phyloP scores from a whole-genome alignment of 2,888 invertebrate species.

The Dione vanillae region DNA sequence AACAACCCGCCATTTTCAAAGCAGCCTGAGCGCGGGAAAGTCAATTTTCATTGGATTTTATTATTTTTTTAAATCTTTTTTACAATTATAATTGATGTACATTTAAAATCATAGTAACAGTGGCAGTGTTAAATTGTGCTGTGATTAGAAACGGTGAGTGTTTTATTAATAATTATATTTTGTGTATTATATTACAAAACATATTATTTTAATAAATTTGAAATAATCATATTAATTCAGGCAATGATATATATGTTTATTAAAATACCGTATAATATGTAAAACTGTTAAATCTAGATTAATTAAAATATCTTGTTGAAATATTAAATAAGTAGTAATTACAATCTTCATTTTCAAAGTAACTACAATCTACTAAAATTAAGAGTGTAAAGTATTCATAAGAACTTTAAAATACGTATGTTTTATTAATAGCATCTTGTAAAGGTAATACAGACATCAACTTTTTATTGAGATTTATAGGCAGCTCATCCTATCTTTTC shows the following conservation, averaged over 20 bases:
- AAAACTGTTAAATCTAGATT: background rate
- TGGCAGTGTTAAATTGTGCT: slow-evolving; percentile 8
- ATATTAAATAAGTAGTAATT: too few species aligned
- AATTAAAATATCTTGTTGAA: too few species aligned
- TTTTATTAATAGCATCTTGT: background rate
- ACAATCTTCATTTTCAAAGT: too few species aligned
- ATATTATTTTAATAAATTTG: background rate
- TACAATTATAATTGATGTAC: background rate
- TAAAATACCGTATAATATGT: background rate
- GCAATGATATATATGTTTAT: background rate
- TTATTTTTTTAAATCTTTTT: slow-evolving; percentile 32
- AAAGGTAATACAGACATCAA: background rate
- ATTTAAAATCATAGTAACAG: slow-evolving; percentile 1
- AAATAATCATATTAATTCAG: background rate
- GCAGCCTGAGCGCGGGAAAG: slow-evolving; percentile 67
- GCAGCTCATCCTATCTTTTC: slow-evolving; percentile 15
- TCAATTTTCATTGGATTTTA: slow-evolving; percentile 32
- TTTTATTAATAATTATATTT: background rate
- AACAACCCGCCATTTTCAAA: slow-evolving; percentile 73
- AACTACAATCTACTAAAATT: too few species aligned
- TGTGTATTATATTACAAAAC: background rate
- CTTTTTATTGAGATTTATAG: slow-evolving; percentile 37
- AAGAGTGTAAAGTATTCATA: too few species aligned
- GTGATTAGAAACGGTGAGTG: slow-evolving; percentile 17
- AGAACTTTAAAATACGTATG: too few species aligned